A percentile compares a stretch with the other conserved stretches of the same genome.
phyloP scores from a whole-genome alignment of 2,797 vertebrate genomes.

The Perdix hodgsoniae region DNA sequence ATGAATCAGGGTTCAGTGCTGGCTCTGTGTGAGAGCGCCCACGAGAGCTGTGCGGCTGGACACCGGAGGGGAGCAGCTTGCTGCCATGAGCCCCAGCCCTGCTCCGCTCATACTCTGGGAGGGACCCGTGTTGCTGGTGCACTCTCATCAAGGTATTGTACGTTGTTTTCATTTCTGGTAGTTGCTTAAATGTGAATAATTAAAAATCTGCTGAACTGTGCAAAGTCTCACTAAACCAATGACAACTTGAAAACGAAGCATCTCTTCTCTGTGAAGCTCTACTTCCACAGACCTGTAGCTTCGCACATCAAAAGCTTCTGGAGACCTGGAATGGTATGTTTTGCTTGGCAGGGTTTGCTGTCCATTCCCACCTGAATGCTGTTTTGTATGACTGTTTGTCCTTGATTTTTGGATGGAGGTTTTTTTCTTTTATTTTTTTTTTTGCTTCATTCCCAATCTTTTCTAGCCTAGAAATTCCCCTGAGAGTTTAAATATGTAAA shows the following conservation, averaged over 20 bases:
- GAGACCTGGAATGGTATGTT: background rate
- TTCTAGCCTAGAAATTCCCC: background rate
- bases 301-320: background rate
- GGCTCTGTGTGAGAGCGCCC: background rate
- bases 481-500: background rate
- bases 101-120: constrained; percentile 73
- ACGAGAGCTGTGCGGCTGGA: background rate
- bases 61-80: constrained; percentile 9
- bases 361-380: background rate
- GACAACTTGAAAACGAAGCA: background rate
- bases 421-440: background rate
- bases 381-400: background rate
- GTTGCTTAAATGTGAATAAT: constrained; percentile 13
- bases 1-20: constrained; percentile 66
- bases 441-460: background rate
- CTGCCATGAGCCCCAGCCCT: constrained; percentile 46
- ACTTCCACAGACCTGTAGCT: background rate
- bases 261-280: background rate
- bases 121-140: constrained; percentile 72
- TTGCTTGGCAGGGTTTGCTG: background rate
- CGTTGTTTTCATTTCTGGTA: constrained; percentile 4
- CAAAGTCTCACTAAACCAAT: background rate
- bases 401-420: background rate
- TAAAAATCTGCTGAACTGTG: background rate
- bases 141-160: constrained; percentile 67